phyloP scores from a whole-genome alignment of 2,797 vertebrate genomes.

The Prunella strophiata region DNA sequence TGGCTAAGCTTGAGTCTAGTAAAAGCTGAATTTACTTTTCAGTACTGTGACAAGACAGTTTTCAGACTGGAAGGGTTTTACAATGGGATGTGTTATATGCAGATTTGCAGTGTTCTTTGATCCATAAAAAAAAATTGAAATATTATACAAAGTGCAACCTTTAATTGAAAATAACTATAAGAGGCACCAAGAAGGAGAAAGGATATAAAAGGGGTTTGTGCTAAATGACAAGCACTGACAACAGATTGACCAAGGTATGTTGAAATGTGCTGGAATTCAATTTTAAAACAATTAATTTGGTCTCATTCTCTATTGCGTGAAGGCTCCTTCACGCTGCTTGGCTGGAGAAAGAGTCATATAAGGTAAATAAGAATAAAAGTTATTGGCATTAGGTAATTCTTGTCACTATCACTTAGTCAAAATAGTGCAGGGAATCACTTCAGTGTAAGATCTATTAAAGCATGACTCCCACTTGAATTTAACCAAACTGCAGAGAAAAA shows the following conservation, averaged over 20 bases:
- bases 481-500: neutral
- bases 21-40: slow-evolving; percentile 56
- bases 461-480: neutral
- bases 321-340: neutral
- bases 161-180: slow-evolving; percentile 40
- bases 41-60: neutral
- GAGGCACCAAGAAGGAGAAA: neutral
- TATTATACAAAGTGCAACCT: neutral
- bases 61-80: neutral
- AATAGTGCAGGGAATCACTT: neutral
- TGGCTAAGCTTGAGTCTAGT: neutral
- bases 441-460: neutral
- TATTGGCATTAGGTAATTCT: neutral
- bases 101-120: slow-evolving; percentile 24
- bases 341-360: neutral
- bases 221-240: neutral
- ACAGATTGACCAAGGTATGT: neutral
- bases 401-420: slow-evolving; percentile 4
- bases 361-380: slow-evolving; percentile 29
- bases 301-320: neutral
- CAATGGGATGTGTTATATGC: neutral
- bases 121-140: slow-evolving; percentile 54
- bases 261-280: neutral
- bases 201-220: neutral
- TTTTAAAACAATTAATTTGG: neutral